Base-by-base conservation (phyloP, 2,797 vertebrate genomes). In the Hylomyscus alleni region DNA sequence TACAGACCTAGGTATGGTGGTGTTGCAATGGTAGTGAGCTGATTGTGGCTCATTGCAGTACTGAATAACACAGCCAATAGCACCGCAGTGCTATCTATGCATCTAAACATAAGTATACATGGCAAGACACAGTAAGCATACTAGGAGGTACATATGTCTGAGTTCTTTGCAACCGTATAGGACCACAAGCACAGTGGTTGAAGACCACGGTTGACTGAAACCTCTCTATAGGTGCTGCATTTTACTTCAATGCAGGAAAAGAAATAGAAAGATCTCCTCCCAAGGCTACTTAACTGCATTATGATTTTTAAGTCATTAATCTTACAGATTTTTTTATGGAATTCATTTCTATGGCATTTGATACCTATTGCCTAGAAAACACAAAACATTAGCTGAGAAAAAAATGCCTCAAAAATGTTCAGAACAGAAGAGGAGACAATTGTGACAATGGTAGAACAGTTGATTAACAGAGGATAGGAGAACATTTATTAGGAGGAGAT, bases 141-240 rank as follows among this genome's bases (percentile, higher is more conserved):
- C 1, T 11, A n/a, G 20, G 47, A 52, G 11, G 22, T 15, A 56
- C 37, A 31, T 47, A 56, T 67, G 54, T 7, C 31, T 56, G 22
- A 67, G 58, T 2, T 84, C 15, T 34, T 84, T 22, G 6, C 34
- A n/a, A 60, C 22, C 1, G 50, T 37, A 22, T 50, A 20, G 62
- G 0, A 40, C 40, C 37, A 58, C 1, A 17, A 50, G 3, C 0
- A 0, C 4, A 22, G 20, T 8, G 34, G n/a, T n/a, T n/a, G 8
- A 7, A 17, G 44, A 15, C 17, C 7, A 17, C 7, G 10, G 31
- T 20, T 37, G 6, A 31, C 62, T 3, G 20, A 83, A 84, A 17
- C 29, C 37, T 47, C 37, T 22, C 44, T 77, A 1, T 26, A 9
- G 24, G 1, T 69, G 6, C 37, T 40, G 15, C 7, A 37, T 40